Evolutionary conservation across 2,888 invertebrate genomes (phyloP).

Genomic region (Drosophila nr. perissopoda): DNA sequence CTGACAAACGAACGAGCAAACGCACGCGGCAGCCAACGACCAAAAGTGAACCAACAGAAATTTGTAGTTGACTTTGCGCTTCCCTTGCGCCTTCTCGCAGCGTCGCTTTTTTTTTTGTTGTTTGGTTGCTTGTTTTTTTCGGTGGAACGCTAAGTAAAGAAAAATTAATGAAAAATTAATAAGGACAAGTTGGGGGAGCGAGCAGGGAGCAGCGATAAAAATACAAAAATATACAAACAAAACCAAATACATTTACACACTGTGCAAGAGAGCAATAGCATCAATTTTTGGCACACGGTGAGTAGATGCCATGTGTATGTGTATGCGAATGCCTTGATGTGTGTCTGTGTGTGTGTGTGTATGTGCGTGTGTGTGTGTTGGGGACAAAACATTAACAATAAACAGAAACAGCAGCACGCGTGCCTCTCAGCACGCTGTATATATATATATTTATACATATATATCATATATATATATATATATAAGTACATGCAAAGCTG

Average conservation of each 20-base stretch:
- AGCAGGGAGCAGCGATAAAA: conserved; percentile 30
- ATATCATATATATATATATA: not conserved
- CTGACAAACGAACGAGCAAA: conserved; percentile 5
- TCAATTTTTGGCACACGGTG: conserved; percentile 58
- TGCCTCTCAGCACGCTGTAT: conserved; percentile 31
- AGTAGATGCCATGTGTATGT: conserved; percentile 42
- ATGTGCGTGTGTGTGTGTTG: conserved; percentile 24
- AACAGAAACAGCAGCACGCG: conserved; percentile 60
- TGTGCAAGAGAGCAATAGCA: conserved; percentile 35
- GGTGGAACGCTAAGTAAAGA: conserved; percentile 44
- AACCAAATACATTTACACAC: conserved; percentile 9
- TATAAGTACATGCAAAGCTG: conserved; percentile 4
- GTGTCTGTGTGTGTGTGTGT: conserved; percentile 8
- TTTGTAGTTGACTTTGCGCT: conserved; percentile 54
- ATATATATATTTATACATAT: not conserved
- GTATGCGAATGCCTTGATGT: conserved; percentile 11
- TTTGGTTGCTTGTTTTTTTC: conserved; percentile 36
- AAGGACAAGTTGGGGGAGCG: conserved; percentile 46
- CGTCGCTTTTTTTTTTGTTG: conserved; percentile 29
- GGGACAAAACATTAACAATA: conserved; percentile 65
- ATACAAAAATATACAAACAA: conserved; percentile 8
- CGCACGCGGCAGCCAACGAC: conserved; percentile 18
- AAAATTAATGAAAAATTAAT: conserved; percentile 70
- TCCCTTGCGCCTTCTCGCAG: conserved; percentile 22
- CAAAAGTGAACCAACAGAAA: conserved; percentile 29